Evolutionary conservation across 2,113 vertebrate species (phyloP).

Genomic region (Xiphias gladius): DNA sequence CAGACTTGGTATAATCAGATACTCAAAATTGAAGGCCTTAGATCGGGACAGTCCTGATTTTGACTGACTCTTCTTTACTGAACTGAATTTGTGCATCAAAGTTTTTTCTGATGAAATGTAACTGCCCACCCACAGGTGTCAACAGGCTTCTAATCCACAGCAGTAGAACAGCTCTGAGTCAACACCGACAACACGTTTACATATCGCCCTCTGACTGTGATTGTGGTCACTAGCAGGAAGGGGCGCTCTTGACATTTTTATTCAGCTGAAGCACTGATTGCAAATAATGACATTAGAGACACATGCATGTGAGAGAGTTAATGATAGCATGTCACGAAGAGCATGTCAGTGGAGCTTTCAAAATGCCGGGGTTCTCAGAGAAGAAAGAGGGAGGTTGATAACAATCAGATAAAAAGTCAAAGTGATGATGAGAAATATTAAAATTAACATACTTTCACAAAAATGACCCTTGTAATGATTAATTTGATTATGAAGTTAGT

Average conservation of each 20-base stretch:
- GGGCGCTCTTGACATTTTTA: constrained; percentile 71
- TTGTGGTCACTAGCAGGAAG: constrained; percentile 41
- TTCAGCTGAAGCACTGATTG: constrained; percentile 54
- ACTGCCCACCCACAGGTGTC: constrained; percentile 23
- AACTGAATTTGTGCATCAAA: background rate
- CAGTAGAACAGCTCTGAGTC: background rate
- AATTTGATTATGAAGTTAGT: constrained; percentile 31
- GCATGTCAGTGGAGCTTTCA: background rate
- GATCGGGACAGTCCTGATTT: background rate
- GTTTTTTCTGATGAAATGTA: background rate
- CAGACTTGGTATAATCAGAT: background rate
- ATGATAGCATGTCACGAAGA: constrained; percentile 37
- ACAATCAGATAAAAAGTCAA: constrained; percentile 33
- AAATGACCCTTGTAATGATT: constrained; percentile 37
- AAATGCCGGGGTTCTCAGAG: constrained; percentile 54
- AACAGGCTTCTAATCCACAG: constrained; percentile 28
- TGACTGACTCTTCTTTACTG: background rate
- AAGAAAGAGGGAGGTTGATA: constrained; percentile 45
- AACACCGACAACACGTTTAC: constrained; percentile 32
- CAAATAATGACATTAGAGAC: constrained; percentile 44
- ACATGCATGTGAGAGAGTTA: constrained; percentile 40
- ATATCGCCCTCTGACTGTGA: constrained; percentile 21
- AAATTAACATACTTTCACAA: constrained; percentile 37
- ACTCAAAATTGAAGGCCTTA: background rate
- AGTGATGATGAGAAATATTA: constrained; percentile 59